phyloP scores from a whole-genome alignment of 2,797 vertebrate species.

The Silurus aristotelis region DNA sequence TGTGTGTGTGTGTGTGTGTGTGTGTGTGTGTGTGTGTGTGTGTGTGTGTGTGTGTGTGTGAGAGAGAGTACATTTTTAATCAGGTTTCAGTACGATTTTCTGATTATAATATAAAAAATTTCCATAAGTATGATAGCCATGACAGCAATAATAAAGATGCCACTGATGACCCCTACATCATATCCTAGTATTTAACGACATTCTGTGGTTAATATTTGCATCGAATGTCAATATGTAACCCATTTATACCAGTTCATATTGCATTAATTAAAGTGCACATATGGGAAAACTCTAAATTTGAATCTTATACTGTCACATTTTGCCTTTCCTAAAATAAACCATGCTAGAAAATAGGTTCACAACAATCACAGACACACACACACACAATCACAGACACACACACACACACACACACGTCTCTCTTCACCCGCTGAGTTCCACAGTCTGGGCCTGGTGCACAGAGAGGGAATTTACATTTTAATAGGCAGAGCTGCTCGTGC shows the following conservation, averaged over 20 bases:
- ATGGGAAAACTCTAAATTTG: conserved; percentile 28
- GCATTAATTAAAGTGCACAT: conserved; percentile 48
- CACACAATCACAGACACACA: conserved; percentile 39
- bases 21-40: too few species aligned
- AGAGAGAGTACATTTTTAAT: not conserved
- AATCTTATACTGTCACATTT: conserved; percentile 61
- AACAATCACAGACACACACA: conserved; percentile 59
- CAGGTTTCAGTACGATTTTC: not conserved
- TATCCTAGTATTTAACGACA: not conserved
- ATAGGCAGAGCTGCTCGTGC: conserved; percentile 78
- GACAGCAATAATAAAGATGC: not conserved
- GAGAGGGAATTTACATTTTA: conserved; percentile 84
- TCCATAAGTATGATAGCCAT: not conserved
- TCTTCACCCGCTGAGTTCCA: conserved; percentile 64
- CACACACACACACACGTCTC: conserved; percentile 57
- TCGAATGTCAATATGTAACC: conserved; percentile 4
- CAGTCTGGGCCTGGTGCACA: conserved; percentile 69
- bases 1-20: not conserved
- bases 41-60: too few species aligned
- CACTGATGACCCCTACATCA: not conserved
- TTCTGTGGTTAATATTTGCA: conserved; percentile 22
- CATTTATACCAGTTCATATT: conserved; percentile 27
- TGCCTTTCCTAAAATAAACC: conserved; percentile 61
- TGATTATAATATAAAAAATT: not conserved
- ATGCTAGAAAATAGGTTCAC: conserved; percentile 65